Percentiles rank a stretch among this genome's conserved stretches.
Evolutionary conservation across 1,140 invertebrate species (phyloP).

Genomic region (Aphaenogaster floridana): DNA sequence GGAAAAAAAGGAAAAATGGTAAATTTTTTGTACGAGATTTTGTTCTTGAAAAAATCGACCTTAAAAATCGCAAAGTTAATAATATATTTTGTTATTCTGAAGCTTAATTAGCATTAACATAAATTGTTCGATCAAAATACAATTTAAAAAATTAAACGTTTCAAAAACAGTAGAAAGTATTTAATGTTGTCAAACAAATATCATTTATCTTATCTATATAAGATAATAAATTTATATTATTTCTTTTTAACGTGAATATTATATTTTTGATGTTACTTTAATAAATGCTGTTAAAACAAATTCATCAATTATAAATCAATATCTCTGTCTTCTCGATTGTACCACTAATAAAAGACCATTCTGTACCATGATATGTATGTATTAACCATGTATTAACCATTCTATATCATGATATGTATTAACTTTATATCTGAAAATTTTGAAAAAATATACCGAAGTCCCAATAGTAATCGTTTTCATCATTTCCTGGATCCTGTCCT

Average conservation of each 20-base stretch:
- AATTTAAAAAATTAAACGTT: background rate
- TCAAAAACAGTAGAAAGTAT: background rate
- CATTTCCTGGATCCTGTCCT: slow-evolving; percentile 74
- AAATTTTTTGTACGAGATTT: background rate
- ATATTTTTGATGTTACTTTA: background rate
- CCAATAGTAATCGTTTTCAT: slow-evolving; percentile 79
- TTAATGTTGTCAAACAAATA: background rate
- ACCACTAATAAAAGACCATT: background rate
- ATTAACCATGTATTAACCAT: background rate
- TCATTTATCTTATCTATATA: background rate
- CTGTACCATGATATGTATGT: background rate
- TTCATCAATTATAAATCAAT: background rate
- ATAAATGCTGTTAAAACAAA: background rate
- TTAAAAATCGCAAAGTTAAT: background rate
- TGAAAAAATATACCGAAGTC: slow-evolving; percentile 57
- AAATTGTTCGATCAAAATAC: background rate
- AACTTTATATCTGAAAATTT: background rate
- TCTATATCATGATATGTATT: background rate
- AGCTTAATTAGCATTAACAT: background rate
- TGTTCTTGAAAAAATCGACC: background rate
- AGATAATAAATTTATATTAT: slow-evolving; percentile 1
- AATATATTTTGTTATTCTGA: background rate
- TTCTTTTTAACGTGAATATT: slow-evolving; percentile 13
- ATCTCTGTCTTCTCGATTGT: background rate
- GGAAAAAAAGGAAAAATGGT: background rate